Conservation (phyloP, 1,140 invertebrate genomes). For the Delia radicum region DNA sequence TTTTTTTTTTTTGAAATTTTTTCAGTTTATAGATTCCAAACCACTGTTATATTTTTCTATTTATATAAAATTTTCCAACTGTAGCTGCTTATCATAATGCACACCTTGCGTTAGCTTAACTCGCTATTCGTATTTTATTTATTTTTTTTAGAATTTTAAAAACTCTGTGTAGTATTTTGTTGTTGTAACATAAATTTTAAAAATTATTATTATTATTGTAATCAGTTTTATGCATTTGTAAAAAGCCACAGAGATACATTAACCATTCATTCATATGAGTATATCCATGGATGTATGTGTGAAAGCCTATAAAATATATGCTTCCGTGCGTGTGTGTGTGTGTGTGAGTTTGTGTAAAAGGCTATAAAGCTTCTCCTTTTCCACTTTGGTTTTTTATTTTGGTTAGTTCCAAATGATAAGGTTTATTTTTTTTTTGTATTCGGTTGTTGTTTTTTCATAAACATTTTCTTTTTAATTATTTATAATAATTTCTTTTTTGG, state of each 20-base stretch:
- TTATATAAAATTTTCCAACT: background rate
- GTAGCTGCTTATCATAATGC: slow-evolving; percentile 27
- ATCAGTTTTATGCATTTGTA: slow-evolving; percentile 55
- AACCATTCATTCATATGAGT: background rate
- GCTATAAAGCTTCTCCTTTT: background rate
- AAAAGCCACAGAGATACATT: slow-evolving; percentile 26
- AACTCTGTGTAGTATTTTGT: slow-evolving; percentile 22
- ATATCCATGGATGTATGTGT: background rate
- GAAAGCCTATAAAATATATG: background rate
- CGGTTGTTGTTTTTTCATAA: slow-evolving; percentile 23
- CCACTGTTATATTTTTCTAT: background rate
- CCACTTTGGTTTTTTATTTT: background rate
- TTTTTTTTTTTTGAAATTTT: too few relatives aligned
- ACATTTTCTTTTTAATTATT: slow-evolving; percentile 24
- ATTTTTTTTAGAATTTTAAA: background rate
- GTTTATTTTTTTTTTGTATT: background rate
- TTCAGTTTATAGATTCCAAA: background rate
- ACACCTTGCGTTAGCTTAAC: slow-evolving; percentile 26
- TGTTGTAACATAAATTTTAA: slow-evolving; percentile 51
- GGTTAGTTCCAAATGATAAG: background rate
- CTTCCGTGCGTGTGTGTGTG: background rate
- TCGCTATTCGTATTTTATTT: background rate
- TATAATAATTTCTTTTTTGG: background rate
- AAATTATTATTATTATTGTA: slow-evolving; percentile 47
- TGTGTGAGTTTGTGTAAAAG: background rate